Conservation (phyloP, 2,113 vertebrate species). For the Panurus biarmicus region DNA sequence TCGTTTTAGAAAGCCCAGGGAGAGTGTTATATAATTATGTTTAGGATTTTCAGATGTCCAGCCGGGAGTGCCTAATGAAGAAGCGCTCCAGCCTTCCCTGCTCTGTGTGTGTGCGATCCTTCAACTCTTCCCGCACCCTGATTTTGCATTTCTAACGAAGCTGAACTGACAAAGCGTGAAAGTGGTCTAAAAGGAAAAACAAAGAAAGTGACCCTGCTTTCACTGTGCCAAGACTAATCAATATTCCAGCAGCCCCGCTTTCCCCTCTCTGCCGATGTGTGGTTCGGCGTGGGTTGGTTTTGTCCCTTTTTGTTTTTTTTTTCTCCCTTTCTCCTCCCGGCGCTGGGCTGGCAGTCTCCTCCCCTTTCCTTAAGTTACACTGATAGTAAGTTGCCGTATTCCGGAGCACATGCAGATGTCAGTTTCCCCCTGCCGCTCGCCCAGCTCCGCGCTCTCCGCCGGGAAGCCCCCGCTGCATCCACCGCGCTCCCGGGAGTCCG, state of each 20-base stretch:
- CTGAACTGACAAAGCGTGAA: constrained; percentile 68
- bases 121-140: neutral
- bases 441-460: neutral
- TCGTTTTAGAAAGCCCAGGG: neutral
- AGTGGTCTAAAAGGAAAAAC: constrained; percentile 60
- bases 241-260: constrained; percentile 59
- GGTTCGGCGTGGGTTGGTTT: neutral
- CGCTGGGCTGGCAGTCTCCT: constrained; percentile 53
- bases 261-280: neutral
- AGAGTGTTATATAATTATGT: neutral
- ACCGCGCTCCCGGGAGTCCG: rapidly evolving
- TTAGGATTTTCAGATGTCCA: neutral
- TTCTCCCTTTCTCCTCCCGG: neutral
- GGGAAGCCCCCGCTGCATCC: neutral
- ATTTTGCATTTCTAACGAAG: constrained; percentile 66
- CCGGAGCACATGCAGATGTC: constrained; percentile 50
- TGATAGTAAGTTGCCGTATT: constrained; percentile 49
- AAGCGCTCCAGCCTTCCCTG: neutral
- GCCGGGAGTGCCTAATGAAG: neutral
- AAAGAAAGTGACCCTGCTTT: constrained; percentile 52
- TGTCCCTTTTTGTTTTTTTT: neutral
- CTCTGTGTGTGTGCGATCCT: neutral
- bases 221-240: constrained; percentile 60
- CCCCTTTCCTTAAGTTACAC: constrained; percentile 74
- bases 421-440: neutral